A percentile compares a stretch with the other conserved stretches of the same genome.
These are phyloP conservation scores for Onychomys arenicola DNA, from an alignment of 2,797 vertebrate genomes.

Conservation along the genomic window DNA sequence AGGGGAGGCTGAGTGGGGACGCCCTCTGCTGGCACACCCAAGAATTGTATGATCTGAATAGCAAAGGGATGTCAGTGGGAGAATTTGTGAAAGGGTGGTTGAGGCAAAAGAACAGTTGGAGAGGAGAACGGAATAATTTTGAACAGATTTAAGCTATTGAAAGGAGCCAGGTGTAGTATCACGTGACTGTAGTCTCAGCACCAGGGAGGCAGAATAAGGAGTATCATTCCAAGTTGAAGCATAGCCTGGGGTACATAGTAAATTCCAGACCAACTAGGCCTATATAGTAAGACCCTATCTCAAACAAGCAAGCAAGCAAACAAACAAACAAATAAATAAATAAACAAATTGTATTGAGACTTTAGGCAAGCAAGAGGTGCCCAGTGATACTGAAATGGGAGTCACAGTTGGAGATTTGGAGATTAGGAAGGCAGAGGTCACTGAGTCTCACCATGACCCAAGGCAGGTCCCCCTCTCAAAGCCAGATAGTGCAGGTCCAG, in stretches of 20 bases:
- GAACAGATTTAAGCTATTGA: slow-evolving; percentile 4
- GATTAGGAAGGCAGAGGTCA: background rate
- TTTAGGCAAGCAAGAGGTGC: background rate
- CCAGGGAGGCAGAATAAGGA: background rate
- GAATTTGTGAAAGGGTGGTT: background rate
- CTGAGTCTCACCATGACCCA: slow-evolving; percentile 85
- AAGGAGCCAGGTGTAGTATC: background rate
- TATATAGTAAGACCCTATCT: background rate
- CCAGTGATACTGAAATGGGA: background rate
- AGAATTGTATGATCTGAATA: background rate
- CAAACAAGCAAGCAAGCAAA: background rate
- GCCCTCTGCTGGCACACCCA: slow-evolving; percentile 69
- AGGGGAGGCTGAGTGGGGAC: slow-evolving; percentile 37
- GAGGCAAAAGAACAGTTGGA: background rate
- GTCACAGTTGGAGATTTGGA: background rate
- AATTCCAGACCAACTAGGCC: background rate
- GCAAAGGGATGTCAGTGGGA: background rate
- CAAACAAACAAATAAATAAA: background rate
- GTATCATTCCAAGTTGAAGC: background rate
- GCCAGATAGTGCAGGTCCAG: slow-evolving; percentile 96
- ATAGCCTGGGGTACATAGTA: background rate
- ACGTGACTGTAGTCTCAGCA: background rate
- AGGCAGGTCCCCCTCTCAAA: slow-evolving; percentile 90
- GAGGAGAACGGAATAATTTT: background rate
- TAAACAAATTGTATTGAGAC: background rate